Evolutionary conservation across 2,797 vertebrate genomes (phyloP).

Genomic region (Semaprochilodus insignis): DNA sequence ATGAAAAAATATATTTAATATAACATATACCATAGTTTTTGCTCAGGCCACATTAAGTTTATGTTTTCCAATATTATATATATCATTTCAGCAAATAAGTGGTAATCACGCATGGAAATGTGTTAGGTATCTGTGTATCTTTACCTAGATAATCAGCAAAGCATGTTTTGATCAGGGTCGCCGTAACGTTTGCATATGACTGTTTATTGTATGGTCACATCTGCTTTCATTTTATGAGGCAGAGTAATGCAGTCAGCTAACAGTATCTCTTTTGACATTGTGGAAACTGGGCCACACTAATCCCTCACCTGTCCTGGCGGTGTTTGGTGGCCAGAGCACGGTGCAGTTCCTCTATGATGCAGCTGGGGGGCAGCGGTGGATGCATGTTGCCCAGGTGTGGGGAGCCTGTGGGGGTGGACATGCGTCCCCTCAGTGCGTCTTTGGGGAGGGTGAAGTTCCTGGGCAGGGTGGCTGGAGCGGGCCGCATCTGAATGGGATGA

Average conservation of each 20-base stretch:
- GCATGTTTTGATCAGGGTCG: no score
- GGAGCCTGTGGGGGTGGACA: constrained; percentile 87
- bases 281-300: neutral
- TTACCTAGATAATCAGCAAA: no score
- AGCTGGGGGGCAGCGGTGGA: constrained; percentile 90
- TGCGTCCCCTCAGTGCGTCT: constrained; percentile 83
- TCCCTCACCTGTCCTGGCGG: constrained; percentile 90
- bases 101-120: no score
- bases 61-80: no score
- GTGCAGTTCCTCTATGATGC: constrained; percentile 97
- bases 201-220: neutral
- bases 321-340: constrained; percentile 94
- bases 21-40: no score
- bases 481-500: constrained; percentile 69
- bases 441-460: constrained; percentile 83
- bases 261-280: neutral
- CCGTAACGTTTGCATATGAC: neutral
- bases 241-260: neutral
- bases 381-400: constrained; percentile 88
- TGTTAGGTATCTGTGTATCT: no score
- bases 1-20: no score
- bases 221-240: neutral
- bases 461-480: constrained; percentile 80
- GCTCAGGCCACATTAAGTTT: no score
- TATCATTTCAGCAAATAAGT: no score